Base-by-base conservation (phyloP, 1,140 invertebrate genomes). In the Pararge aegeria region DNA sequence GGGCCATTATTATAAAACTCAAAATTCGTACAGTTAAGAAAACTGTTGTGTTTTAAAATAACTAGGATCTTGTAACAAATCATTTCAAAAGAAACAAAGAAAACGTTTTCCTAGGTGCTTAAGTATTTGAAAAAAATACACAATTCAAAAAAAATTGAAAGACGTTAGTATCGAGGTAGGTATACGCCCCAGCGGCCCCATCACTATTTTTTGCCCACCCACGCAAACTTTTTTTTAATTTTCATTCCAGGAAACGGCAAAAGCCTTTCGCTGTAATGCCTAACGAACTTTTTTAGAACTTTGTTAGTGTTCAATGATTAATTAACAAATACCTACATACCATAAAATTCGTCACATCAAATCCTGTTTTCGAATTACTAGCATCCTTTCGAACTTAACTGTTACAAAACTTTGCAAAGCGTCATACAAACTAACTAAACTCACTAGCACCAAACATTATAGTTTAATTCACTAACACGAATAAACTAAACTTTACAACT, bases 321-420 rank as follows among this genome's bases (percentile, higher is more conserved):
- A 24, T 40, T 52, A 2, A 4, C 15, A 16, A 46, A 21, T 4
- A 49, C 5, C 2, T 27, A 66, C 72, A 70, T 50, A 77, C 74
- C 74, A 73, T 73, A 70, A 65, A 71, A 63, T 61, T 64, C 46
- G 61, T 62, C 37, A 56, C 50, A 27, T 49, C 34, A 68, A 68
- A 77, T 81, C 78, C 76, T 75, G 66, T 77, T 73, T 66, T 46
- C 53, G 37, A 52, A 21, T 62, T 57, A 42, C 38, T 37, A 57
- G 62, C 68, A 75, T 68, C 68, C 63, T 73, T 78, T 74, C 68
- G 69, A 64, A 72, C 66, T 56, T 27, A 78, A 78, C 73, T 68
- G 68, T 74, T 71, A 71, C 53, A 56, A 65, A 68, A 66, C 59
- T 61, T 40, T 59, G 15, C 18, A 29, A 27, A 1, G 20, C 21